Conservation (phyloP, 2,113 vertebrate species). For the Ibidorhyncha struthersii region DNA sequence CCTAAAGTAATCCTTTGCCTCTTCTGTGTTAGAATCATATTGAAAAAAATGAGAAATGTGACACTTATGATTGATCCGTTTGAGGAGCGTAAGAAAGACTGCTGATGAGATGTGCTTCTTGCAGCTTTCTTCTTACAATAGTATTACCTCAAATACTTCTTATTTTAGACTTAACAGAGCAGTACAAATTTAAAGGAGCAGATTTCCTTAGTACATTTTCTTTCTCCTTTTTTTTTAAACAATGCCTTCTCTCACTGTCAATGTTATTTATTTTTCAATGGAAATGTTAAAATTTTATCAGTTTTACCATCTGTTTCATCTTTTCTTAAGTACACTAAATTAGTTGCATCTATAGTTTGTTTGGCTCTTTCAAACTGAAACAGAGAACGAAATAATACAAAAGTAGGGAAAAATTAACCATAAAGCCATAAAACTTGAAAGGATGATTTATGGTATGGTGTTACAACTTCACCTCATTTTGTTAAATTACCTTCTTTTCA, state of each 20-base stretch:
- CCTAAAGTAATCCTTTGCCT: background rate
- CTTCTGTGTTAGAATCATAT: background rate
- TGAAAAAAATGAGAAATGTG: background rate
- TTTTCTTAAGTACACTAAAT: background rate
- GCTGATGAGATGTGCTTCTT: background rate
- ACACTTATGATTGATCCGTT: background rate
- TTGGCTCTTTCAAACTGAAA: background rate
- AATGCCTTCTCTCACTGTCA: background rate
- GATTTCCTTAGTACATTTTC: background rate
- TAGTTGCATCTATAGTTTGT: background rate
- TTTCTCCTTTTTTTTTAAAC: background rate
- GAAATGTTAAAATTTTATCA: background rate
- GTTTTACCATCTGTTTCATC: background rate
- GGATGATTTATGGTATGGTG: background rate
- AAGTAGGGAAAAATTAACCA: background rate
- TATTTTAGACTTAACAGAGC: background rate
- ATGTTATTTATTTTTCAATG: background rate
- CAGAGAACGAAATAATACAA: background rate
- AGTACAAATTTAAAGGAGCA: background rate
- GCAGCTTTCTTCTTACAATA: background rate
- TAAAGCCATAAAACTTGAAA: constrained; percentile 35
- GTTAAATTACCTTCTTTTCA: constrained; percentile 30
- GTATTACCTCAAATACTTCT: background rate
- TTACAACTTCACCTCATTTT: background rate
- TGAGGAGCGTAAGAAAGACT: background rate